Base-by-base conservation (phyloP, 1,140 invertebrate genomes). In the Ips nitidus region DNA sequence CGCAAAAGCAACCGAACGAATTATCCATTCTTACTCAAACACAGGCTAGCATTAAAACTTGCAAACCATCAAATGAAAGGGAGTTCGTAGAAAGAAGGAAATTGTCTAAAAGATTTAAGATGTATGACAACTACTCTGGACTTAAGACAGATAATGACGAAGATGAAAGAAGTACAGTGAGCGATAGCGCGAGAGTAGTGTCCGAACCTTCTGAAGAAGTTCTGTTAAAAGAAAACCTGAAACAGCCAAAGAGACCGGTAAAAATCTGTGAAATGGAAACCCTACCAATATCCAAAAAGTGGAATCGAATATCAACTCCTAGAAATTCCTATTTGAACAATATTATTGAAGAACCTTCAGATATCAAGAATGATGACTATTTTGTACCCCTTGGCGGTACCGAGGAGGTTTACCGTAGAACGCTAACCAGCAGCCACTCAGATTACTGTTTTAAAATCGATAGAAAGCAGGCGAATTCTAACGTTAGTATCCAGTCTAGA, bases 101-200 rank as follows among this genome's bases (percentile, higher is more conserved):
- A 52, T 40, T 57, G 2, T 67, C 57, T 3, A 64, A 67, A 57
- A 40, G 70, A 41, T 70, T 70, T 38, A 66, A 70, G 41, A 43
- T 68, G 2, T 73, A 72, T 52, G 71, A 69, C 40, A 69, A 70
- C 56, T 71, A 70, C 41, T 74, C 66, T 47, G 37, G n/a, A 41
- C 43, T 53, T 58, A 41, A 55, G 22, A 22, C 22, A 57, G 65
- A 67, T 40, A 37, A 63, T 5, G n/a, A 50, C 42, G n/a, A 22
- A 36, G 65, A 73, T 42, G 68, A n/a, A 41, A 64, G 50, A 42
- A 73, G 64, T 47, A 22, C 65, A 39, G 36, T 73, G 4, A 73
- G 64, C 55, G 71, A 73, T 8, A 70, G 69, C 52, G 43, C n/a
- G 4, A 59, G 50, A 52, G 41, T 69, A 37, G 53, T 72, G n/a